Evolutionary conservation across 2,888 invertebrate genomes (phyloP), one percentile per base, ranked within the genome.

Genomic region (Epinotia ramella): DNA sequence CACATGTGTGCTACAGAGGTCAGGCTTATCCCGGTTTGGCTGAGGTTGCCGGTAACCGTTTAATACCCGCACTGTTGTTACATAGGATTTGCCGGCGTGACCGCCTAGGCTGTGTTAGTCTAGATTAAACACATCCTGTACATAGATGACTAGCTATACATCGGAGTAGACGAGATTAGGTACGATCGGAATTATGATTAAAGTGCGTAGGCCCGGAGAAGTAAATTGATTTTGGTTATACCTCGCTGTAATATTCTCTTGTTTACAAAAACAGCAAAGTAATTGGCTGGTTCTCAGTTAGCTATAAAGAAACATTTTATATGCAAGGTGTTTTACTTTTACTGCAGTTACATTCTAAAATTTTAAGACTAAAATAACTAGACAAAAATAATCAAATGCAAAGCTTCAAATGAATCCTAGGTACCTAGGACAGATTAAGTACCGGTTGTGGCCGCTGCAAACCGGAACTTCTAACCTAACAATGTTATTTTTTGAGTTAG

Each of bases 51-150:
- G 16, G n/a, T n/a, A 53, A 53, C 6, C 53, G 7, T 53, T n/a
- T n/a, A 53, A 53, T n/a, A n/a, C 13, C 53, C n/a, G 53, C 63
- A 71, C 67, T 66, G 77, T 70, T 76, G 78, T 80, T 80, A 81
- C 83, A 82, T 81, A 82, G 87, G 84, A 84, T 87, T 87, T 87
- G 86, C 84, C 83, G 82, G 80, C 80, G 74, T 81, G 80, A 78
- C 79, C 69, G 76, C 78, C 60, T 71, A 63, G 73, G 63, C 72
- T 73, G 76, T 72, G 73, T 73, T 68, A 62, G 49, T 66, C 49
- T 60, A 73, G 76, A 78, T 78, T 76, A 76, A 62, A 64, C 20
- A 56, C 71, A 49, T 64, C 24, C 64, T 49, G 53, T 40, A 62
- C 44, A 33, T 57, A 46, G 33, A 44, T 56, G 16, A 40, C 28